Evolutionary conservation across 2,888 invertebrate species (phyloP).

Genomic region (Dicycla oo): DNA sequence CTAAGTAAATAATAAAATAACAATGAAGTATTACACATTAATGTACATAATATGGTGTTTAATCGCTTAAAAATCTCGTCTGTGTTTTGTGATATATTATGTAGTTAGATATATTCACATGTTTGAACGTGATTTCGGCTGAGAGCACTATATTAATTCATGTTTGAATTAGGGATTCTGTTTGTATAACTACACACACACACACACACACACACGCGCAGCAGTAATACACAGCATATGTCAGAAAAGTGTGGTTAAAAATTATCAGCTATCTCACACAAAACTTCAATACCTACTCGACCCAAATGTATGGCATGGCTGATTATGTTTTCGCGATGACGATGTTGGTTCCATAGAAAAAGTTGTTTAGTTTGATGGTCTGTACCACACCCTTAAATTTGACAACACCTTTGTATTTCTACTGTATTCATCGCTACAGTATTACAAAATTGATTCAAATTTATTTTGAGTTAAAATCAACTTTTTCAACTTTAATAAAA

Average conservation of each 20-base stretch:
- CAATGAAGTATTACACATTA: constrained; percentile 59
- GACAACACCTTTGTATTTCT: background rate
- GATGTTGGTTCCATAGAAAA: background rate
- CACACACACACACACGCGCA: no score
- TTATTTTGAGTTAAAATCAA: background rate
- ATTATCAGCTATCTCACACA: no score
- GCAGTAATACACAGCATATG: no score
- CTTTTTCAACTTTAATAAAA: background rate
- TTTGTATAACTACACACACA: no score
- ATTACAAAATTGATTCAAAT: background rate
- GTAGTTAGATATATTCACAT: constrained; percentile 67
- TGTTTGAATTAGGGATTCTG: constrained; percentile 26
- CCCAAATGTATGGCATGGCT: no score
- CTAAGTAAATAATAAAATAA: constrained; percentile 59
- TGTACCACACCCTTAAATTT: background rate
- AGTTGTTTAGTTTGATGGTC: background rate
- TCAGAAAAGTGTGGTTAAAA: no score
- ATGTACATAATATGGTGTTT: constrained; percentile 59
- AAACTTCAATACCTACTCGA: no score
- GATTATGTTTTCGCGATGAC: background rate
- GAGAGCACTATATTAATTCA: constrained; percentile 30
- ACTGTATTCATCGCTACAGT: background rate
- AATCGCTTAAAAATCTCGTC: constrained; percentile 75
- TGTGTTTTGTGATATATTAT: constrained; percentile 78
- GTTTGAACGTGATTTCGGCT: constrained; percentile 32